Evolutionary conservation across 2,113 vertebrate genomes (phyloP).

Genomic region (Pterocles burchelli): DNA sequence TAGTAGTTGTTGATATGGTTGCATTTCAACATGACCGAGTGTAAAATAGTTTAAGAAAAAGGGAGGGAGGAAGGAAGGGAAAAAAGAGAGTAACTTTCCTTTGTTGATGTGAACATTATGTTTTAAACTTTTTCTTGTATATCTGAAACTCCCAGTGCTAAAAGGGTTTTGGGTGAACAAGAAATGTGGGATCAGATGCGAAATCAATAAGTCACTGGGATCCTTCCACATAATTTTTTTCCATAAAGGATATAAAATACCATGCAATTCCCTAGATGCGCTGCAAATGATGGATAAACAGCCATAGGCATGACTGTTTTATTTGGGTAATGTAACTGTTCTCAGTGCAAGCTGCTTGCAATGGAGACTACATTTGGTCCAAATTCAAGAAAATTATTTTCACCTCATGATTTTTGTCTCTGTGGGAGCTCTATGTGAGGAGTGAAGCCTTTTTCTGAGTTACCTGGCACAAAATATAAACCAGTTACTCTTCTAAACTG

Average conservation of each 20-base stretch:
- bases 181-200: neutral
- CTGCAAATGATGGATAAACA: conserved; percentile 37
- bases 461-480: conserved; percentile 55
- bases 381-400: conserved; percentile 39
- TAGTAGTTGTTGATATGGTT: conserved; percentile 41
- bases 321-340: conserved; percentile 8
- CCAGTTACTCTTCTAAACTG: conserved; percentile 28
- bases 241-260: neutral
- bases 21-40: conserved; percentile 55
- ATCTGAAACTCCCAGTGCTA: conserved; percentile 21
- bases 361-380: conserved; percentile 8
- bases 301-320: conserved; percentile 24
- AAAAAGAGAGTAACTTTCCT: neutral
- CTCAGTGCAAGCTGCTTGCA: conserved; percentile 3
- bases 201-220: conserved; percentile 11
- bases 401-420: conserved; percentile 53
- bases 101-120: neutral
- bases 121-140: neutral
- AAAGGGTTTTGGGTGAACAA: neutral
- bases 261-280: neutral
- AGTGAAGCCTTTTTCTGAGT: conserved; percentile 49
- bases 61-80: neutral
- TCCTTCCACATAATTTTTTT: neutral
- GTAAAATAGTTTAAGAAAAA: conserved; percentile 59
- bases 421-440: conserved; percentile 23